These are phyloP conservation scores for Corydoras sp. DNA, from an alignment of 2,113 vertebrate species.

Conservation along the genomic window DNA sequence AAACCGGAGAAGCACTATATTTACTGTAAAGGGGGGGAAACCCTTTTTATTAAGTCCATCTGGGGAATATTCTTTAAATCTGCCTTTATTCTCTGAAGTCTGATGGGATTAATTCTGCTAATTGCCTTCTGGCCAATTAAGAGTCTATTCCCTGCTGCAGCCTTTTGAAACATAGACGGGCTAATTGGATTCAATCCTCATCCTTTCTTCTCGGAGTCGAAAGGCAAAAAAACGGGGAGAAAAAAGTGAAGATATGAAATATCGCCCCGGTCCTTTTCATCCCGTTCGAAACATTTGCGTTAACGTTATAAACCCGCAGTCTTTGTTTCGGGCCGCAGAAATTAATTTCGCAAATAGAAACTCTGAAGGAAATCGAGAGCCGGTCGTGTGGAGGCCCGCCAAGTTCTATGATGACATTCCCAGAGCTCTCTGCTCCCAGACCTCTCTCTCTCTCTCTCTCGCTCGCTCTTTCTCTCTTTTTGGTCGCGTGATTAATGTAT, in stretches of 20 bases:
- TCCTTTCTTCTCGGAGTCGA: constrained; percentile 54
- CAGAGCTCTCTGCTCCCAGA: constrained; percentile 17
- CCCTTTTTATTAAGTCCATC: constrained; percentile 42
- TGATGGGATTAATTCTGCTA: constrained; percentile 72
- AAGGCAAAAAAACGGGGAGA: constrained; percentile 45
- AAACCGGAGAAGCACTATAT: constrained; percentile 48
- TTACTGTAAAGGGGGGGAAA: not conserved
- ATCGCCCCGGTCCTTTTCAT: constrained; percentile 54
- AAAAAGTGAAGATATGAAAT: constrained; percentile 55
- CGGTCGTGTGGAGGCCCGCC: constrained; percentile 4
- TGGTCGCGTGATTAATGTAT: constrained; percentile 12
- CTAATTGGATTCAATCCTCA: constrained; percentile 78
- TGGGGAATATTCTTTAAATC: constrained; percentile 64
- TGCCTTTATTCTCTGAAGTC: constrained; percentile 64
- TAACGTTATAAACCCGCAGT: constrained; percentile 47
- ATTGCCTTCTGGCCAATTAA: constrained; percentile 76
- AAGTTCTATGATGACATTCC: constrained; percentile 21
- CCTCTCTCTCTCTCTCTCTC: not conserved
- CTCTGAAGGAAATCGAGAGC: constrained; percentile 15
- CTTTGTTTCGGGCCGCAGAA: constrained; percentile 24
- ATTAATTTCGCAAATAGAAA: constrained; percentile 34
- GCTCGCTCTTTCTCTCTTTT: not conserved
- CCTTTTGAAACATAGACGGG: constrained; percentile 62
- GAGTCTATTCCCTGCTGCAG: constrained; percentile 67
- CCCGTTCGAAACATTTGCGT: constrained; percentile 61